Conservation (phyloP, 2,113 vertebrate genomes). For the Mus musculus region DNA sequence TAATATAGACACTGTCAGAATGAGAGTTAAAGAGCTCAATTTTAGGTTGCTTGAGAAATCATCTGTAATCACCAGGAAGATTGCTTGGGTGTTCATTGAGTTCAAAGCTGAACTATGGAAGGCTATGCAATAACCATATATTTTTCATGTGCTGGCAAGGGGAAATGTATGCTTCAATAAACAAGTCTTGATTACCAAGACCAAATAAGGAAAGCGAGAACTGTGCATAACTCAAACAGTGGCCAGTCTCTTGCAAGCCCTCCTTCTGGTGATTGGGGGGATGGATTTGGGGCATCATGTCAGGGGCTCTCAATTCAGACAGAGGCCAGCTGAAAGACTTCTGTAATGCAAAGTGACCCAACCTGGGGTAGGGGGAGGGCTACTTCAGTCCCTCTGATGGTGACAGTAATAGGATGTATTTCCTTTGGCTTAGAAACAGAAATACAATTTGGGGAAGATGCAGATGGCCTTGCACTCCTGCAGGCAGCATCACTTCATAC, state of each 20-base stretch:
- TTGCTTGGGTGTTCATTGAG: conserved; percentile 41
- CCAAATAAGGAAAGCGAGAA: conserved; percentile 66
- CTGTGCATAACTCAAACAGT: not conserved
- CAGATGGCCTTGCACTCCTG: not conserved
- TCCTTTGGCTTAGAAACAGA: conserved; percentile 47
- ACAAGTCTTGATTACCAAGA: conserved; percentile 69
- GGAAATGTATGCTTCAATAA: conserved; percentile 59
- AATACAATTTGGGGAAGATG: conserved; percentile 31
- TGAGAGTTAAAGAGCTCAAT: conserved; percentile 70
- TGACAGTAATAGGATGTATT: not conserved
- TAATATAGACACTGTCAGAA: conserved; percentile 51
- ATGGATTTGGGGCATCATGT: not conserved
- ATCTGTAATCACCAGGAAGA: conserved; percentile 75
- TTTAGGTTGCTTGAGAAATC: conserved; percentile 58
- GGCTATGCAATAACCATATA: not conserved
- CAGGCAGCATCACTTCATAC: not conserved
- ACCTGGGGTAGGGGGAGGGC: no score
- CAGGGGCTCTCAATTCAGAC: not conserved
- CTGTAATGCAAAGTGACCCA: not conserved
- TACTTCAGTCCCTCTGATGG: conserved; percentile 19
- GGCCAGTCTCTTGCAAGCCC: conserved; percentile 3
- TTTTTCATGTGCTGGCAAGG: conserved; percentile 63
- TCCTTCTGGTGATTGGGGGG: not conserved
- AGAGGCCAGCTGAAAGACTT: not conserved
- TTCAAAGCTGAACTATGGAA: conserved; percentile 49